Base-by-base conservation (phyloP, 1,140 invertebrate species). In the Dermatophagoides farinae region DNA sequence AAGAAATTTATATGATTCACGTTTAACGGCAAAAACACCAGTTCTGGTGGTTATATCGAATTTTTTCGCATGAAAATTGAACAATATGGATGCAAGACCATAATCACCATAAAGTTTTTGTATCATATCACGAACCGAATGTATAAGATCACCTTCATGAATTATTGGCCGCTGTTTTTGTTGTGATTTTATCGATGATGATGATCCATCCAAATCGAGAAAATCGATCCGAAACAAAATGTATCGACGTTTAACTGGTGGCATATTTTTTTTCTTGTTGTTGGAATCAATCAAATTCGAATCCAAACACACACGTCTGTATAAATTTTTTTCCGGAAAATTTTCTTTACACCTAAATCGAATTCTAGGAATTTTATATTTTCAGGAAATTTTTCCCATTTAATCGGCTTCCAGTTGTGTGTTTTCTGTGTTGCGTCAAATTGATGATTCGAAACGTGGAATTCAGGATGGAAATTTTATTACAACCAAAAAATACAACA, bases 11-110 rank as follows among this genome's bases (percentile, higher is more conserved):
- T 58, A 47, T 25, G 43, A 43, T 23, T 43, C 39, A 20, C 57
- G 57, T 58, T 58, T 58, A 10, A 38, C 43, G 2, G 23, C 57
- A 50, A 58, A 49, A 18, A 58, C 57, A 49, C 57, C 57, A 14
- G 57, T 58, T 6, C 57, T 40, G 10, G 57, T 58, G 4, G 25
- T 49, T 37, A 57, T 6, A 47, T 58, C 38, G 20, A 18, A 58
- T 38, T 47, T 31, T 37, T 58, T 58, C 6, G 18, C 11, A 23
- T 47, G n/a, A 38, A 58, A 58, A 31, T 31, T 44, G 16, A 58
- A 38, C 18, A 18, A 38, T 57, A 58, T 22, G 1, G 57, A 58
- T n/a, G 57, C 57, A 11, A 58, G 25, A n/a, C 57, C 57, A 39
- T 18, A 49, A 38, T 58, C 57, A 16, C 57, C 57, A 39, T 58